Conservation (phyloP, 2,888 invertebrate species). For the Netelia virgata region DNA sequence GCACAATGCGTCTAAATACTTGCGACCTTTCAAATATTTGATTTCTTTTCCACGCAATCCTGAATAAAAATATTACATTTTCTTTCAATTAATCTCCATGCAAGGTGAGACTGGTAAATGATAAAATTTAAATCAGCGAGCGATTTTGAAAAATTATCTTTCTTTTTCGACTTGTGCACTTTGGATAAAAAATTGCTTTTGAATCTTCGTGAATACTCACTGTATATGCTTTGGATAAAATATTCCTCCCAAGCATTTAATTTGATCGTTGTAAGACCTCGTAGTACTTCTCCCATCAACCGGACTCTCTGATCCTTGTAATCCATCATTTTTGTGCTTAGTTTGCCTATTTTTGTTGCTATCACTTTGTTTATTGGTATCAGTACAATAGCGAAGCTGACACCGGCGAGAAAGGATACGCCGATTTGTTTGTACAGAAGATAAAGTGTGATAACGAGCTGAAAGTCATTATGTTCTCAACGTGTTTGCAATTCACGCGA, state of each 20-base stretch:
- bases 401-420: constrained; percentile 95
- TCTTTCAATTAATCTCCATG: neutral
- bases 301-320: constrained; percentile 96
- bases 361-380: constrained; percentile 97
- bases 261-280: constrained; percentile 96
- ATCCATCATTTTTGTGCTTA: constrained; percentile 95
- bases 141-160: constrained; percentile 8
- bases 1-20: constrained; percentile 98
- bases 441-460: constrained; percentile 93
- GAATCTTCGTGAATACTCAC: constrained; percentile 84
- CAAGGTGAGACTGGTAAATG: neutral
- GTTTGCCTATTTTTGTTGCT: constrained; percentile 94
- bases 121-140: neutral
- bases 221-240: constrained; percentile 90
- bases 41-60: constrained; percentile 90
- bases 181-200: no score
- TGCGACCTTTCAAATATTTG: constrained; percentile 92
- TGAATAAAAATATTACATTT: constrained; percentile 76
- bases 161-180: no score
- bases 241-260: constrained; percentile 97
- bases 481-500: neutral
- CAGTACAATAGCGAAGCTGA: constrained; percentile 93
- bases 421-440: constrained; percentile 96
- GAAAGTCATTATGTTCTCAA: constrained; percentile 79
- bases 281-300: constrained; percentile 93